Conservation (phyloP, 1,140 invertebrate genomes). For the Hyphantria cunea region DNA sequence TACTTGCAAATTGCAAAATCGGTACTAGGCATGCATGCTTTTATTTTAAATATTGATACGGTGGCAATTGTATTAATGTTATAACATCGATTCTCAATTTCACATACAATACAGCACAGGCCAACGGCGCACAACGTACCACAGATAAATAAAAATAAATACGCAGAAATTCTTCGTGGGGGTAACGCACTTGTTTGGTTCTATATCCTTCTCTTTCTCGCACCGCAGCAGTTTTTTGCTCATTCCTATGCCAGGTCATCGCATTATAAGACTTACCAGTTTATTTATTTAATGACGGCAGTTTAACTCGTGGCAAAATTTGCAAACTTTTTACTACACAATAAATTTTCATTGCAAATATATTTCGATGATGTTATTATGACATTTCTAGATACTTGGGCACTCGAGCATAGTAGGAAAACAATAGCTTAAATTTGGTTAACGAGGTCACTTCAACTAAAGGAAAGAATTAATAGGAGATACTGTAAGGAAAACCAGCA, state of each 20-base stretch:
- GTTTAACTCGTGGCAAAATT: conserved; percentile 55
- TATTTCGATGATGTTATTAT: conserved; percentile 3
- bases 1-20: neutral
- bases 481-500: neutral
- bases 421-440: neutral
- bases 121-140: conserved; percentile 36
- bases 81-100: conserved; percentile 22
- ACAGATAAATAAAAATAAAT: conserved; percentile 67
- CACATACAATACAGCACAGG: too few species aligned
- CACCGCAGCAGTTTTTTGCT: conserved; percentile 59
- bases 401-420: too few species aligned
- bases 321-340: conserved; percentile 61
- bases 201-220: conserved; percentile 53
- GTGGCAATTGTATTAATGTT: conserved; percentile 26
- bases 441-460: neutral
- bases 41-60: conserved; percentile 38
- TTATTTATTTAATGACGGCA: conserved; percentile 67
- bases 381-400: neutral
- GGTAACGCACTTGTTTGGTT: conserved; percentile 78
- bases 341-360: neutral
- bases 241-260: conserved; percentile 70
- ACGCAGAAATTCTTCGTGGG: conserved; percentile 71
- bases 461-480: neutral
- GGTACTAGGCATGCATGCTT: neutral
- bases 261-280: conserved; percentile 49